phyloP scores from a whole-genome alignment of 1,140 invertebrate species.

The Coptotermes formosanus region DNA sequence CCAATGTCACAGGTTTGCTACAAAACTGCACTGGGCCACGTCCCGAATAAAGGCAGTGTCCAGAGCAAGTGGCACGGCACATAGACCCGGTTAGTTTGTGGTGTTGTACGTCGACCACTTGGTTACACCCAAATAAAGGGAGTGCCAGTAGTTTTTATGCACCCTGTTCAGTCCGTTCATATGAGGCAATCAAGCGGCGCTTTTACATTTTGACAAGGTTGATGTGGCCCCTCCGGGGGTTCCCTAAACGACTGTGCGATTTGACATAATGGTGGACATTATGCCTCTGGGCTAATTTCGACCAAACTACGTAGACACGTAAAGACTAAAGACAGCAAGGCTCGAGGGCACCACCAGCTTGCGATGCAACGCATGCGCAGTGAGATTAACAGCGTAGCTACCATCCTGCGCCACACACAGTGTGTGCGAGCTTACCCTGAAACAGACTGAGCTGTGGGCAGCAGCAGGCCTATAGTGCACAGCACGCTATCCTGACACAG shows the following conservation, averaged over 20 bases:
- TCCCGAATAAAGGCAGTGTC: no score
- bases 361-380: not conserved
- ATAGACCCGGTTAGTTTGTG: no score
- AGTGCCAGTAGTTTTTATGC: no score
- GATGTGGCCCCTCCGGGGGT: not conserved
- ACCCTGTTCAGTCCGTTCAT: no score
- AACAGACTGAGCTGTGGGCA: no score
- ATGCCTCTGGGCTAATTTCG: not conserved
- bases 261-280: constrained; percentile 1
- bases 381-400: not conserved
- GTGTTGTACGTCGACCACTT: no score
- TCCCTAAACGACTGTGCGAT: constrained; percentile 18
- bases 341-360: not conserved
- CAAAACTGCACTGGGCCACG: no score
- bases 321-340: not conserved
- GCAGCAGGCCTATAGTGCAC: no score
- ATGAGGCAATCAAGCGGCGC: not conserved
- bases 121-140: no score
- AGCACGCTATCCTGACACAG: not conserved
- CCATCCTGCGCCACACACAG: not conserved
- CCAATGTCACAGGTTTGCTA: no score
- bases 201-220: not conserved
- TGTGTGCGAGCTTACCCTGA: not conserved
- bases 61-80: no score
- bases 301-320: not conserved